Base-by-base conservation (phyloP, 1,140 invertebrate species). In the Lepidostoma basale region DNA sequence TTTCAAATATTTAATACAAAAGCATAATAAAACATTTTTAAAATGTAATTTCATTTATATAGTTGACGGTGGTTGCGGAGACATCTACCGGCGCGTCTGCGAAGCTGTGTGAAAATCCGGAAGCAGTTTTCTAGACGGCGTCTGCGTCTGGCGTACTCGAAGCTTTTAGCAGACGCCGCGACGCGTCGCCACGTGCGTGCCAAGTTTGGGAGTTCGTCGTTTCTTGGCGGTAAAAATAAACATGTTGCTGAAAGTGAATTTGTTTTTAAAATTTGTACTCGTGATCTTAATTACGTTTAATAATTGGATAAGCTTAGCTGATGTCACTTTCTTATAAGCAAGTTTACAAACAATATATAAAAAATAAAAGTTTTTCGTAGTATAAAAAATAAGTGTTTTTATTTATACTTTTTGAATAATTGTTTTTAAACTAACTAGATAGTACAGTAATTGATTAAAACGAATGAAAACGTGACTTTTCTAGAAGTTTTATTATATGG, bases 61-160 rank as follows among this genome's bases (percentile, higher is more conserved):
- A 18, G 2, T 16, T 4, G 22, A 22, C 3, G 10, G 23, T 10
- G 44, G 8, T 45, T 9, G 14, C 10, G 16, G 58, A 42, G 40
- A 28, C 39, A 62, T 62, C 58, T 62, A 42, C 22, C 58, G 58
- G 40, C 12, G n/a, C 3, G 8, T 42, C 20, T 45, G 23, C 40
- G 33, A 62, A 62, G 58, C 39, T 62, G 12, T n/a, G 58, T n/a
- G 25, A n/a, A 44, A 44, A 25, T 26, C 22, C 23, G 39, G 25
- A 44, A 62, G 47, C 58, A 62, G 58, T 39, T 62, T 28, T 62
- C 36, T 62, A 23, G 26, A 56, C 26, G 52, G 9, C 28, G 26
- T 3, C n/a, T 10, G n/a, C 4, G 9, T n/a, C 6, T 18, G 10
- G 16, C 54, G 18, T n/a, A n/a, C n/a, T 20, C 28, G 54, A 9